Percentiles rank a stretch among this genome's conserved stretches.
Conservation (phyloP, 2,113 vertebrate genomes). For the Charina bottae region DNA sequence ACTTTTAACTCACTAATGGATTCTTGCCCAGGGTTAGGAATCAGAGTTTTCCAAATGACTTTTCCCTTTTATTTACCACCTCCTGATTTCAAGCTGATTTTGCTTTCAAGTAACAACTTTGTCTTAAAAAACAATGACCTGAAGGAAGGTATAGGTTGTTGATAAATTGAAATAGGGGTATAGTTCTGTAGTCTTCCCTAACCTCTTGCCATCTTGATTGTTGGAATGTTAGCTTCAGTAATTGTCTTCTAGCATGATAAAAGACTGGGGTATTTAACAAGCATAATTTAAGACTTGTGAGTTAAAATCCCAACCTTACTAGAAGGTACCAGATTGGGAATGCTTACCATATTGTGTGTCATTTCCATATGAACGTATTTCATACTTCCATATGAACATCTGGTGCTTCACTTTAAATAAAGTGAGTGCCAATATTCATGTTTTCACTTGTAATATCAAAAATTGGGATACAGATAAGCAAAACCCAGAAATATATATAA, state of each 20-base stretch:
- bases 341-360: background rate
- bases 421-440: background rate
- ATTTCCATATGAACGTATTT: background rate
- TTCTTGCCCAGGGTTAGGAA: background rate
- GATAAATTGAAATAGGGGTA: background rate
- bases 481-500: background rate
- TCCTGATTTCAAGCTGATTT: too few relatives aligned
- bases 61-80: background rate
- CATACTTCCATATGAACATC: background rate
- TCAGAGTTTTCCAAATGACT: background rate
- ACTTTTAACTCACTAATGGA: background rate
- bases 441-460: background rate
- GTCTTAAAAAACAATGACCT: background rate
- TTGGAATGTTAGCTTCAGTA: background rate
- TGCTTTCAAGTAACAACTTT: background rate
- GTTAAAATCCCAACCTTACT: background rate
- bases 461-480: background rate
- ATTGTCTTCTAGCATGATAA: background rate
- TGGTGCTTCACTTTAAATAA: background rate
- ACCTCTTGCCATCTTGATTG: background rate
- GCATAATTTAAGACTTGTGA: background rate
- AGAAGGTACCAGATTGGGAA: background rate
- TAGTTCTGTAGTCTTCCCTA: background rate
- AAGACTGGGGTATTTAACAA: background rate
- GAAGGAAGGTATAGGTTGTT: too few relatives aligned